phyloP scores from a whole-genome alignment of 2,888 invertebrate species.

The Trichacis sp. region DNA sequence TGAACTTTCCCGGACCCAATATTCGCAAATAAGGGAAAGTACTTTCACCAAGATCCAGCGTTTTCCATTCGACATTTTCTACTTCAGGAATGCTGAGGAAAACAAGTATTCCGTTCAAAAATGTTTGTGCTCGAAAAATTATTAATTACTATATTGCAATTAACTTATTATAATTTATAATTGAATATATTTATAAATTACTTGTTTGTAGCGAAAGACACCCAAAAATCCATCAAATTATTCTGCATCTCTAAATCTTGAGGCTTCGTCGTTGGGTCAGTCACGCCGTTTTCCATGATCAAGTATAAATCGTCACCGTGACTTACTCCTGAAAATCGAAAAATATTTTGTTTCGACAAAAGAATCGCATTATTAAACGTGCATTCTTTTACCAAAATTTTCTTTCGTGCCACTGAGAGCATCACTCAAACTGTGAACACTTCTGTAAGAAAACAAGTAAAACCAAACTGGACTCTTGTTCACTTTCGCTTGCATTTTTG shows the following conservation, averaged over 20 bases:
- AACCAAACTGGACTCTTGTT: slow-evolving; percentile 75
- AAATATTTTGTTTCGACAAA: slow-evolving; percentile 7
- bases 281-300: slow-evolving; percentile 67
- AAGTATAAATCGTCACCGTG: slow-evolving; percentile 76
- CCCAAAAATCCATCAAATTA: slow-evolving; percentile 71
- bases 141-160: background rate
- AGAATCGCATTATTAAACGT: slow-evolving; percentile 4
- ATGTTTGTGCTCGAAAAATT: background rate
- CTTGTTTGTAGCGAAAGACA: slow-evolving; percentile 74
- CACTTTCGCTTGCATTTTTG: slow-evolving; percentile 72
- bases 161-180: background rate
- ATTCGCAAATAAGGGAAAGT: slow-evolving; percentile 72
- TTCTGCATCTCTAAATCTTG: slow-evolving; percentile 72
- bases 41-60: slow-evolving; percentile 67
- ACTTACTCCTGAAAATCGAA: slow-evolving; percentile 71
- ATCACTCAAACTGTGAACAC: slow-evolving; percentile 73
- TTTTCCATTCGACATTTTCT: slow-evolving; percentile 69
- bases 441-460: slow-evolving; percentile 76
- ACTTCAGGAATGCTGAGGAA: slow-evolving; percentile 68
- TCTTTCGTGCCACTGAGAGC: slow-evolving; percentile 70
- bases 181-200: slow-evolving; percentile 57
- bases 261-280: slow-evolving; percentile 63
- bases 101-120: no score
- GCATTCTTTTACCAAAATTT: slow-evolving; percentile 72
- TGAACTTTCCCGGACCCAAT: slow-evolving; percentile 67